Base-by-base conservation (phyloP, 1,140 invertebrate species). In the Polypedilum vanderplanki region DNA sequence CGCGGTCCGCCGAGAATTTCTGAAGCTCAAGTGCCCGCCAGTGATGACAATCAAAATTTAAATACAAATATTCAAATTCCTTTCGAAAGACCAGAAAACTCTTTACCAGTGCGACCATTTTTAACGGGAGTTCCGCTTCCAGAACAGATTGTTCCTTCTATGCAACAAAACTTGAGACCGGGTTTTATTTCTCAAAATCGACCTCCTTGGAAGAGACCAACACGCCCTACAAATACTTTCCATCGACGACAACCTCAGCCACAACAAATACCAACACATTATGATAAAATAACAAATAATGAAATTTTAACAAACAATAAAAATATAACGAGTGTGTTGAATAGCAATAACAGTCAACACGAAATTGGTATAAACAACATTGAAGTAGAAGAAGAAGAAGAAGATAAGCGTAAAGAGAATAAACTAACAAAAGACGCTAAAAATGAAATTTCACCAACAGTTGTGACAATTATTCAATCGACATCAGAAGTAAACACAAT, bases 1-100 rank as follows among this genome's bases (percentile, higher is more conserved):
- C 84, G 94, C 73, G 94, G 93, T 1, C 94, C 94, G 0, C 93
- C 93, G 0, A 86, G 91, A 74, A 91, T 93, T 74, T 88, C 90
- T 0, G 92, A 94, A 78, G 84, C 90, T 2, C 89, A 90, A 17
- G 85, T 87, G 1, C 78, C 91, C 40, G 88, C 87, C 1, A 84
- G 91, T 76, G 90, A 91, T 76, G 90, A 93, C 78, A 80, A 83
- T 3, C 84, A 85, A 20, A 86, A 87, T 7, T 84, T 86, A 1
- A 83, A 84, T 7, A 77, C 80, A 7, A 87, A 10, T 86, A 87
- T 12, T 89, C 90, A 0, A 90, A 90, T n/a, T 80, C 89, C 89
- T 17, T 88, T 91, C 75, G 91, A 92, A 80, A 84, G 90, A 77
- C 85, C 88, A 1, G 87, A 85, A 33, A 78, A 78, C 2, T 84